Percentiles rank a stretch among this genome's conserved stretches.
These are phyloP conservation scores for Solea senegalensis DNA, from an alignment of 2,113 vertebrate species.

Conservation along the genomic window DNA sequence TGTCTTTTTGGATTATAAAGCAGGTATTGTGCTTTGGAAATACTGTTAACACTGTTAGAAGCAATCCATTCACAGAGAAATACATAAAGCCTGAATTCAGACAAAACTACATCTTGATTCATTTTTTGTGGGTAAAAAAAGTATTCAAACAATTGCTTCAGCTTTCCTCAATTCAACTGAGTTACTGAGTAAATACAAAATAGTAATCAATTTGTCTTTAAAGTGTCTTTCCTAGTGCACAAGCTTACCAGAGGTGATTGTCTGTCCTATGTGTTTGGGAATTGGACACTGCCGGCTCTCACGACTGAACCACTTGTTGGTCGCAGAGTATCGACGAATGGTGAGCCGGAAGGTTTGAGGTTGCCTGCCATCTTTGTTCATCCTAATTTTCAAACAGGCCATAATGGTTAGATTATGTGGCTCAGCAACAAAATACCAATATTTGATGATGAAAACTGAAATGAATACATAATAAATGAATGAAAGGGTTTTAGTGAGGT, in stretches of 20 bases:
- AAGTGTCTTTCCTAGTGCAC: neutral
- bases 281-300: conserved; percentile 90
- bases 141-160: too few relatives aligned
- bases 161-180: too few relatives aligned
- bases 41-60: too few relatives aligned
- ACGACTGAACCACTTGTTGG: conserved; percentile 80
- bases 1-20: too few relatives aligned
- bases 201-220: neutral
- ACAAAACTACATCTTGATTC: too few relatives aligned
- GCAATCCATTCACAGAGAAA: too few relatives aligned
- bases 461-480: neutral
- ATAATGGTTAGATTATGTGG: neutral
- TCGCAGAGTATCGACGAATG: conserved; percentile 77
- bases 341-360: conserved; percentile 86
- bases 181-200: neutral
- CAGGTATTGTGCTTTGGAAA: too few relatives aligned
- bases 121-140: too few relatives aligned
- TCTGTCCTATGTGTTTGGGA: conserved; percentile 83
- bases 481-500: neutral
- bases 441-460: neutral
- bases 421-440: neutral
- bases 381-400: conserved; percentile 70
- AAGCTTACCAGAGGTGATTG: conserved; percentile 79
- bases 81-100: too few relatives aligned
- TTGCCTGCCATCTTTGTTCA: conserved; percentile 85